Conservation (phyloP, 2,888 invertebrate species). For the Oscheius sp. region DNA sequence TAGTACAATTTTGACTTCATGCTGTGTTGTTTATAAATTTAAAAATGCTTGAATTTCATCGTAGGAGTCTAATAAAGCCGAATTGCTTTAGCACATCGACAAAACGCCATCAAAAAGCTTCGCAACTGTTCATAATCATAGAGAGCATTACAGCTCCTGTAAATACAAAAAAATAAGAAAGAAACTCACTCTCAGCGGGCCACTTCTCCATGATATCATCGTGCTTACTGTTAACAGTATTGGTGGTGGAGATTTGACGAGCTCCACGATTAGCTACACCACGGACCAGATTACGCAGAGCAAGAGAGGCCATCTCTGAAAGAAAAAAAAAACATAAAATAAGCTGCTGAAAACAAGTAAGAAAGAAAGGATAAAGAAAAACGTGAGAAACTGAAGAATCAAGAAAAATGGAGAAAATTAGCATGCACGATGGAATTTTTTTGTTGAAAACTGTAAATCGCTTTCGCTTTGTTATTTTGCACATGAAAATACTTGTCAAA, state of each 20-base stretch:
- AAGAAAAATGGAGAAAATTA: no score
- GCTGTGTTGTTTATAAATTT: no score
- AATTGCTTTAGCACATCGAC: no score
- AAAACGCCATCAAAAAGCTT: no score
- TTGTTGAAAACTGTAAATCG: no score
- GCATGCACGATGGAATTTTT: no score
- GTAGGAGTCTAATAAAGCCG: no score
- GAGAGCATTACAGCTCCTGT: no score
- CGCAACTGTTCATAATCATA: no score
- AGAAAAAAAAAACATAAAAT: not conserved
- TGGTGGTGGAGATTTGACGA: conserved; percentile 45
- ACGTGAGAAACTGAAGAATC: not conserved
- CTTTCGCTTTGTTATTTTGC: no score
- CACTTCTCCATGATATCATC: conserved; percentile 71
- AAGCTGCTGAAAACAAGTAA: not conserved
- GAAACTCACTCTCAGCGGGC: conserved; percentile 67
- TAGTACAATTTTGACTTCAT: not conserved
- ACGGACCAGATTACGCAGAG: conserved; percentile 48
- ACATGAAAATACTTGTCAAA: not conserved
- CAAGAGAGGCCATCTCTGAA: conserved; percentile 59
- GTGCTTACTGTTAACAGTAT: conserved; percentile 44
- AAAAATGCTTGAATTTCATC: no score
- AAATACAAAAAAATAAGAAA: conserved; percentile 34
- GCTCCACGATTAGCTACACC: conserved; percentile 25
- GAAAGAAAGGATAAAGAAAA: not conserved